A percentile compares a stretch with the other conserved stretches of the same genome.
Conservation (phyloP, 37 sponge, comb jelly and placozoan genomes). For the Amphimedon queenslandica region DNA sequence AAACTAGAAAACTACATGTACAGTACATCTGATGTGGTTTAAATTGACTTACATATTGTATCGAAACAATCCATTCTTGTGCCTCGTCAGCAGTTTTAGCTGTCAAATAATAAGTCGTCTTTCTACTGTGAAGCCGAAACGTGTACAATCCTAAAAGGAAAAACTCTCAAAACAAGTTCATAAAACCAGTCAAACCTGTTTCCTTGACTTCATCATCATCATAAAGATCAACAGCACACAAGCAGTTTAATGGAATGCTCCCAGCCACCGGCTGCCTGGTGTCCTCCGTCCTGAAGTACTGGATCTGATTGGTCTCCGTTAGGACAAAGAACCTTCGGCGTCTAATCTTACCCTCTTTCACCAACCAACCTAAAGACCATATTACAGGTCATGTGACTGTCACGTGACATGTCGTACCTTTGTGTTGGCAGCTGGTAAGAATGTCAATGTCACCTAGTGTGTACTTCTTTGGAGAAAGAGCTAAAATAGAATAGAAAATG, state of each 20-base stretch:
- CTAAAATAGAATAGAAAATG: not conserved
- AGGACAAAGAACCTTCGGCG: constrained; percentile 79
- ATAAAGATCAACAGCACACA: constrained; percentile 53
- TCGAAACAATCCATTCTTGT: constrained; percentile 59
- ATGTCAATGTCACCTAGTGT: constrained; percentile 34
- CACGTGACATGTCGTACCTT: constrained; percentile 9
- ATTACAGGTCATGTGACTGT: not conserved
- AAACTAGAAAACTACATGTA: no score
- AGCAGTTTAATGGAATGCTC: constrained; percentile 68
- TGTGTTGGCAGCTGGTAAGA: constrained; percentile 13
- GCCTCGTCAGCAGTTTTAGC: constrained; percentile 53
- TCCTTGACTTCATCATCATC: constrained; percentile 46
- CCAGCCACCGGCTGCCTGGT: constrained; percentile 67
- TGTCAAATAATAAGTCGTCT: constrained; percentile 44
- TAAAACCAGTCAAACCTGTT: constrained; percentile 16
- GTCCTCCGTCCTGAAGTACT: constrained; percentile 79
- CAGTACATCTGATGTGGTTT: not conserved
- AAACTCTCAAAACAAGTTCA: not conserved
- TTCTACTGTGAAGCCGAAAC: constrained; percentile 64
- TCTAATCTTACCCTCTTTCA: constrained; percentile 71
- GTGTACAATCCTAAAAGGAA: constrained; percentile 33
- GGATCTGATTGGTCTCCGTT: constrained; percentile 65
- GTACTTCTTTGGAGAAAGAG: constrained; percentile 65
- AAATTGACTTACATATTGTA: constrained; percentile 52
- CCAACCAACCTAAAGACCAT: constrained; percentile 60